These are phyloP conservation scores for Tetragonisca angustula DNA, from an alignment of 2,888 invertebrate species.

Conservation along the genomic window DNA sequence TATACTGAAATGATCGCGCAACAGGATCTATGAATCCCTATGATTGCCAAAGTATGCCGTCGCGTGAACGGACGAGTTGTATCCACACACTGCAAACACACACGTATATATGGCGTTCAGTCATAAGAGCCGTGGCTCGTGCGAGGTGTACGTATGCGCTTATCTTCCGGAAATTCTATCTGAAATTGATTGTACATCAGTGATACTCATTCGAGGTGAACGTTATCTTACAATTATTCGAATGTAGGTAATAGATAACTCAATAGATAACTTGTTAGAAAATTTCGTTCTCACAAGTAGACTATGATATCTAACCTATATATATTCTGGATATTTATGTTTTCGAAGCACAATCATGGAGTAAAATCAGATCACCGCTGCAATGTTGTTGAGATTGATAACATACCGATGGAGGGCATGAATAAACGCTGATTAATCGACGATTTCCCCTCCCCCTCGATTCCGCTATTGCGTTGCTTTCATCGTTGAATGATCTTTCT, in stretches of 20 bases:
- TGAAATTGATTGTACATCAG: conserved; percentile 44
- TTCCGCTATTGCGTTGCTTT: neutral
- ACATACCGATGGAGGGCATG: neutral
- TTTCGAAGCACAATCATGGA: neutral
- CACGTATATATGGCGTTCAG: neutral
- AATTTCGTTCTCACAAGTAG: neutral
- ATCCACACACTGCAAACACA: neutral
- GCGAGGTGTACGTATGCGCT: conserved; percentile 13
- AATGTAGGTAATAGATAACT: neutral
- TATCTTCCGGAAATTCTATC: conserved; percentile 51
- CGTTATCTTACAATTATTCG: neutral
- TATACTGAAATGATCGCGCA: conserved; percentile 40
- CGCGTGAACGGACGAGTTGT: conserved; percentile 58
- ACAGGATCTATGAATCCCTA: conserved; percentile 34
- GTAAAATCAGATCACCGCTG: neutral
- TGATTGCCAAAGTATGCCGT: conserved; percentile 53
- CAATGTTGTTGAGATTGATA: conserved; percentile 2
- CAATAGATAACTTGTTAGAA: neutral
- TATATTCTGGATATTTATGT: neutral
- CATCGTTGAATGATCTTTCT: conserved; percentile 12
- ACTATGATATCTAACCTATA: neutral
- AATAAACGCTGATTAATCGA: conserved; percentile 30
- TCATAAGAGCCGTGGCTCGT: conserved; percentile 10
- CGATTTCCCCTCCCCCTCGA: neutral
- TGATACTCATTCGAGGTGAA: conserved; percentile 13